A percentile compares a stretch with the other conserved stretches of the same genome.
These are phyloP conservation scores for Scomber scombrus DNA, from an alignment of 2,113 vertebrate species.

Conservation along the genomic window DNA sequence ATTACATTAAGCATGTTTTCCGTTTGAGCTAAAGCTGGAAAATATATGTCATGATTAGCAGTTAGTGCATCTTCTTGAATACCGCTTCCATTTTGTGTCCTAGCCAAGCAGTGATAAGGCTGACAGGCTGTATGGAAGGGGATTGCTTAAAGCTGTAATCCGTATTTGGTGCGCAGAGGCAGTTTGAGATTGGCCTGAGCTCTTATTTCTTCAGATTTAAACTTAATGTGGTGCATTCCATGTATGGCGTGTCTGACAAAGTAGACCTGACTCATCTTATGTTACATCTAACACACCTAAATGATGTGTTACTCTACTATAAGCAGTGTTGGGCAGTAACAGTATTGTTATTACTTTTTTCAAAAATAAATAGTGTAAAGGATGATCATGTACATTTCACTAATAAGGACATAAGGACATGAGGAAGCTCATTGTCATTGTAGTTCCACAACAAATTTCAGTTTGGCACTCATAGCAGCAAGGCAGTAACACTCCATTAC, in stretches of 20 bases:
- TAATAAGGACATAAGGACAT: too few relatives aligned
- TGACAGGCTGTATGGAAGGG: constrained; percentile 34
- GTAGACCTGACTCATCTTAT: neutral
- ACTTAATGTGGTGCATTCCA: neutral
- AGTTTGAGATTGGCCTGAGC: constrained; percentile 6
- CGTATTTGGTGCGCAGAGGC: constrained; percentile 8
- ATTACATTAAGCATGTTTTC: constrained; percentile 34
- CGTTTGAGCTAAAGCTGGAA: constrained; percentile 40
- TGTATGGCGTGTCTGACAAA: neutral
- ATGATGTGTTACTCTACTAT: neutral
- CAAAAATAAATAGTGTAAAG: too few relatives aligned
- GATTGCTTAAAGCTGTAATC: constrained; percentile 36
- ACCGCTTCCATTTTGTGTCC: constrained; percentile 16
- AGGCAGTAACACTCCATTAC: too few relatives aligned
- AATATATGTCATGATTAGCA: constrained; percentile 45
- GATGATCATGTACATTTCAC: too few relatives aligned
- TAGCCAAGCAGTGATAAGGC: constrained; percentile 17
- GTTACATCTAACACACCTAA: neutral
- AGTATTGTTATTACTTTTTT: too few relatives aligned
- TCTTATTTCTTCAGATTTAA: constrained; percentile 10
- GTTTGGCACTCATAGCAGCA: too few relatives aligned
- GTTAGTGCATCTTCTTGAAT: constrained; percentile 10
- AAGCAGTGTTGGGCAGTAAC: too few relatives aligned
- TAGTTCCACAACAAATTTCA: too few relatives aligned
- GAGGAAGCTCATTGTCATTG: too few relatives aligned